A percentile compares a stretch with the other conserved stretches of the same genome.
Conservation (phyloP, 2,113 vertebrate species). For the Strigops habroptila region DNA sequence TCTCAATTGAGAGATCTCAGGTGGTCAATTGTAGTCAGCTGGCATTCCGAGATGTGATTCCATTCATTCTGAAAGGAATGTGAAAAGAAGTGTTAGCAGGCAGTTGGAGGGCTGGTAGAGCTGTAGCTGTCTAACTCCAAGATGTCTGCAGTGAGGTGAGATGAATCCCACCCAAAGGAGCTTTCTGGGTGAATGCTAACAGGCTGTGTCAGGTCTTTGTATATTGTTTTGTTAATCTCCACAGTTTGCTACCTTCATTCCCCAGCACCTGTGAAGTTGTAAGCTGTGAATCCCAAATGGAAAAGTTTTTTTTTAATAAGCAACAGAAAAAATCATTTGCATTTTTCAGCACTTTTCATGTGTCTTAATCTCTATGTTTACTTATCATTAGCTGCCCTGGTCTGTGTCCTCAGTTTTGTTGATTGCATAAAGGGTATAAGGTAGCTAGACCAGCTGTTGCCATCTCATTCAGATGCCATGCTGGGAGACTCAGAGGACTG, state of each 20-base stretch:
- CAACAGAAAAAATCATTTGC: neutral
- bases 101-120: neutral
- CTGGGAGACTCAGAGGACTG: neutral
- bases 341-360: rapidly evolving
- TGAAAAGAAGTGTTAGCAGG: neutral
- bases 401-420: neutral
- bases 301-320: neutral
- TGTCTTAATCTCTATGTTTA: neutral
- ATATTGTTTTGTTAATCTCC: neutral
- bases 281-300: too few relatives aligned
- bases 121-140: neutral
- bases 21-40: neutral
- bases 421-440: neutral
- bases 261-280: neutral
- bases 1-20: neutral
- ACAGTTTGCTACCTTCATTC: neutral
- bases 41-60: neutral
- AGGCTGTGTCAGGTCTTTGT: neutral
- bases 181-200: neutral
- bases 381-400: neutral
- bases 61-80: neutral
- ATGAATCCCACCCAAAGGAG: neutral
- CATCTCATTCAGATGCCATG: neutral
- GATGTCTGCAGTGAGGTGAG: neutral
- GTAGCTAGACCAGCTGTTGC: neutral